A percentile compares a stretch with the other conserved stretches of the same genome.
These are phyloP conservation scores for Eupithecia vulgata DNA, from an alignment of 2,888 invertebrate genomes.

Conservation along the genomic window DNA sequence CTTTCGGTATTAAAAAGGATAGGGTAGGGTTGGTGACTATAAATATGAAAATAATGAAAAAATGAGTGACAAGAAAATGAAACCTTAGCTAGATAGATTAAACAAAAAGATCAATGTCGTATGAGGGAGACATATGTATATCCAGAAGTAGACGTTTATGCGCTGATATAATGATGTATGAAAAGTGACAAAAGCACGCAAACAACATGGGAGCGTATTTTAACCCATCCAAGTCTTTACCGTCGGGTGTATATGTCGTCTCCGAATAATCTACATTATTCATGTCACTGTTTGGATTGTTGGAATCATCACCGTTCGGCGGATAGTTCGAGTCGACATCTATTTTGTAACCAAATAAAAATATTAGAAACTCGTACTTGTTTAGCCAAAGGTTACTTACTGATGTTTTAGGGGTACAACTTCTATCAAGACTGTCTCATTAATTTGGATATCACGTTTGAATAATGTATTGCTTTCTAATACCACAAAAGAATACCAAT, in stretches of 20 bases:
- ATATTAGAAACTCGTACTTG: background rate
- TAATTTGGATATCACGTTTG: background rate
- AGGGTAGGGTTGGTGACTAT: background rate
- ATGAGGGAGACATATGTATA: background rate
- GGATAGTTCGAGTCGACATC: conserved; percentile 16
- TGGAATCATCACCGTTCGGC: conserved; percentile 2
- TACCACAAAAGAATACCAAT: too few relatives aligned
- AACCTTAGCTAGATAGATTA: background rate
- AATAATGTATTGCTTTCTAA: too few relatives aligned
- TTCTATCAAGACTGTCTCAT: background rate
- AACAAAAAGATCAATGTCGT: background rate
- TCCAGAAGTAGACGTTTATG: background rate
- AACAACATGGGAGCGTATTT: background rate
- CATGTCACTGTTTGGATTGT: conserved; percentile 32
- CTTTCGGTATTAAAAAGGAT: too few relatives aligned
- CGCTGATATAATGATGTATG: background rate
- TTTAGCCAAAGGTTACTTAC: background rate
- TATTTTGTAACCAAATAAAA: conserved; percentile 14
- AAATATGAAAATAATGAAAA: background rate
- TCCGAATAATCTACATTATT: conserved; percentile 50
- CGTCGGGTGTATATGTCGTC: conserved; percentile 23
- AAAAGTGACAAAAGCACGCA: background rate
- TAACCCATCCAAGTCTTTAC: conserved; percentile 15
- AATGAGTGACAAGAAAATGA: background rate
- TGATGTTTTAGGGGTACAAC: background rate